Base-by-base conservation (phyloP, 2,113 vertebrate genomes). In the Morphnarchus princeps region DNA sequence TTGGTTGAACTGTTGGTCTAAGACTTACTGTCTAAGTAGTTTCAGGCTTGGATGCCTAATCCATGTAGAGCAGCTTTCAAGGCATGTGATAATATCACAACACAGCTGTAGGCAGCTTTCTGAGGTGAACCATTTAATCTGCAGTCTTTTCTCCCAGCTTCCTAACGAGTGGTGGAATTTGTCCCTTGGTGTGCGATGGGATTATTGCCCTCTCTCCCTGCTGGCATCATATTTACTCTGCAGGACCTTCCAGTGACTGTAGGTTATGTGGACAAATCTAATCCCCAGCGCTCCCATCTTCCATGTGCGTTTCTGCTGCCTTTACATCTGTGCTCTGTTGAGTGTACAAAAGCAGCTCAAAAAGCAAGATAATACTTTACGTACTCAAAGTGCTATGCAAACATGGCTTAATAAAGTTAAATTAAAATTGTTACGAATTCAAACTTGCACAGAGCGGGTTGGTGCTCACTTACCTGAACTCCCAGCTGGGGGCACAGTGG, bases 1-100 rank as follows among this genome's bases (percentile, higher is more conserved):
- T 93, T 95, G 96, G 92, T 83, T 80, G 96, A 97, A 89, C 92
- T 21, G 34, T 97, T 97, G 84, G 89, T 97, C 96, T 94, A 93
- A 95, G 94, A 89, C 72, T 89, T 94, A 96, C 92, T 71, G 85
- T 96, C 89, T 89, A 63, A 95, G 95, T 92, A 80, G 70, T 93
- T 95, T 70, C 77, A 94, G 93, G 85, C 84, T 94, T 95, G 76
- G 94, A 72, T 93, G 87, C 95, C 82, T 82, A 87, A 95, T 94
- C 93, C 70, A 69, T 38, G 25, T 76, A 29, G 94, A 95, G 86
- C 86, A 81, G 93, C 88, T 93, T 95, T 96, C 87, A 40, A 63
- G 82, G 89, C 94, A 94, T 96, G 77, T 95, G 55, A 90, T 94
- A 96, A 95, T 93, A 97, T 93, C 62, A 63, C 78, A 76, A 65